These are phyloP conservation scores for Rhodeus uyekii DNA, from an alignment of 2,797 vertebrate genomes.

Conservation along the genomic window DNA sequence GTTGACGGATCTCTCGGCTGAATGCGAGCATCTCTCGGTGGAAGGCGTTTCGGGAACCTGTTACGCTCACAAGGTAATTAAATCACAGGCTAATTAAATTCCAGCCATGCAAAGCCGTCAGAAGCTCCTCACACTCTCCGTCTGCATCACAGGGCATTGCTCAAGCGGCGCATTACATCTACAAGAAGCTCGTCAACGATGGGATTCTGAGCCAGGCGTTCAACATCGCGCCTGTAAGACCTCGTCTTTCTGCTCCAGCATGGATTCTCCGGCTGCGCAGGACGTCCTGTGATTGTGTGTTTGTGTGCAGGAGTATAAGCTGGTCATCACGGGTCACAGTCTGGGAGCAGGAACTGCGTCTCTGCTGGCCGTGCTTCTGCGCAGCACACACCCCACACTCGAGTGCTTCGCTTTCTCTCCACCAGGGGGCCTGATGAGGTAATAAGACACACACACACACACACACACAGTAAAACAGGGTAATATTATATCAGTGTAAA, in stretches of 20 bases:
- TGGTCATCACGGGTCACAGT: conserved; percentile 94
- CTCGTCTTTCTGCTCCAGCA: too few species aligned
- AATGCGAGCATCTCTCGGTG: conserved; percentile 86
- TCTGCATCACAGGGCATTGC: conserved; percentile 83
- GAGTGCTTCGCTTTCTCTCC: conserved; percentile 93
- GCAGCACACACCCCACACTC: conserved; percentile 80
- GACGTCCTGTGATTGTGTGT: neutral
- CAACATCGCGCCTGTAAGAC: conserved; percentile 87
- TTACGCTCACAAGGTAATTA: conserved; percentile 89
- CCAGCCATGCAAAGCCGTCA: too few species aligned
- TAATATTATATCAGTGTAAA: too few species aligned
- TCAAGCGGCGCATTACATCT: conserved; percentile 90
- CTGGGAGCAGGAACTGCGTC: conserved; percentile 91
- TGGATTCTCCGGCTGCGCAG: rapidly evolving
- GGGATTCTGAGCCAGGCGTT: conserved; percentile 96
- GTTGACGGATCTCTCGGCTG: conserved; percentile 92
- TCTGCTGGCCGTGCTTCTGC: conserved; percentile 84
- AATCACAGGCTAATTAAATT: too few species aligned
- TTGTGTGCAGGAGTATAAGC: conserved; percentile 85
- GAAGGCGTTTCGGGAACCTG: conserved; percentile 86
- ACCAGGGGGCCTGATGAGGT: conserved; percentile 95
- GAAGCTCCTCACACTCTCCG: too few species aligned
- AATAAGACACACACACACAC: neutral
- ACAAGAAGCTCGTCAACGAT: conserved; percentile 86
- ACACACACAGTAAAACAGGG: too few species aligned